phyloP scores from a whole-genome alignment of 2,113 vertebrate genomes.

The Dicaeum eximium region DNA sequence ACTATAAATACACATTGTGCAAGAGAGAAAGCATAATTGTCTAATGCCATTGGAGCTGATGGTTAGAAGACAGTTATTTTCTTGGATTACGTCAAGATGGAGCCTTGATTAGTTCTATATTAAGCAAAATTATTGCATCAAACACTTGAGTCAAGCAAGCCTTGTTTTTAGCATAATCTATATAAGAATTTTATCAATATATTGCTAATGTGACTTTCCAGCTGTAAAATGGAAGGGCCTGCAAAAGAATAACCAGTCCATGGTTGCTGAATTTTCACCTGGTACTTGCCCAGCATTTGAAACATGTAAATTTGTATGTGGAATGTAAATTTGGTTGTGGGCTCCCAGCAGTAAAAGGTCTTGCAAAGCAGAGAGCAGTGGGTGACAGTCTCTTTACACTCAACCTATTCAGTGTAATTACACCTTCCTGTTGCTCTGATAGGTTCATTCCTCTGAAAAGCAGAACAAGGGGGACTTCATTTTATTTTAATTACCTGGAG shows the following conservation, averaged over 20 bases:
- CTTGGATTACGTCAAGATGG: background rate
- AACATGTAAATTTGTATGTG: background rate
- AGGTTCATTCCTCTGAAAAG: background rate
- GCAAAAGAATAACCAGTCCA: background rate
- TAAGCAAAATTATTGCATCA: constrained; percentile 3
- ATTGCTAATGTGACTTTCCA: background rate
- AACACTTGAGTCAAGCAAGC: background rate
- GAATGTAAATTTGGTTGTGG: background rate
- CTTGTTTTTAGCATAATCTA: background rate
- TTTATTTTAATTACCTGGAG: background rate
- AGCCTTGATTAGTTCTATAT: constrained; percentile 31
- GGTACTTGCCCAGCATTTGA: background rate
- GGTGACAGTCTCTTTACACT: background rate
- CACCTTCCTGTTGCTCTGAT: background rate
- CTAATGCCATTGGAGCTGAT: background rate
- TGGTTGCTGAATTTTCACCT: background rate
- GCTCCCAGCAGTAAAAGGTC: background rate
- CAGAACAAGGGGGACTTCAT: background rate
- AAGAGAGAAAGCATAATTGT: background rate
- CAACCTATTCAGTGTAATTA: background rate
- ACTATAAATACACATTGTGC: constrained; percentile 5
- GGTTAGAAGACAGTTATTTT: background rate
- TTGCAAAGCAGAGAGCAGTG: background rate
- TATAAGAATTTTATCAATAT: background rate
- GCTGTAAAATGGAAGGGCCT: background rate